Base-by-base conservation (phyloP, 2,797 vertebrate species). In the Epinephelus malabaricus region DNA sequence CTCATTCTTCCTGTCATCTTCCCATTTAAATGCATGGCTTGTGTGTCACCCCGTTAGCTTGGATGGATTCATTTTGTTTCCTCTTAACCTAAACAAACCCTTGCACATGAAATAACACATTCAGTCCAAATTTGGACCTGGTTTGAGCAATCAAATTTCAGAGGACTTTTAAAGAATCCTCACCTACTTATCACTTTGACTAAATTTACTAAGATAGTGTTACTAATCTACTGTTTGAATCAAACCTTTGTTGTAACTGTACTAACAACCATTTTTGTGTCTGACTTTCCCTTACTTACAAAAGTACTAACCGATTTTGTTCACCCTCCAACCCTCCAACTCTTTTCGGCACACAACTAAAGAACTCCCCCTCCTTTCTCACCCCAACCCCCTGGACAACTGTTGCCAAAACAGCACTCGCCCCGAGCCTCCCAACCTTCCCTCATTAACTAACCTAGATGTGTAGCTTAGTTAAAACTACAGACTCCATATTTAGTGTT, bases 261-360 rank as follows among this genome's bases (percentile, higher is more conserved):
- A 96, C 96, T 96, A 96, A 96, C 96, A 96, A 96, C 95, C 96
- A 96, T 96, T 96, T 96, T 96, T 96, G 95, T 96, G 96, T 96
- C 96, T 96, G 96, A 95, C 94, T 96, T 88, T 91, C 94, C 95
- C 94, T 94, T 94, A 94, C 95, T 95, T 93, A 96, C 95, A 95
- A 95, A 95, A 95, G 72, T 96, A 96, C 95, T 96, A 96, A 96
- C 96, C 84, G 86, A 92, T 90, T 94, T 80, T 88, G 92, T 92
- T 95, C 92, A 94, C 93, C 92, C 88, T 90, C 84, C 87, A 92
- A 93, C 90, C 92, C 89, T 85, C 88, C 87, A 87, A 91, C 86
- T 78, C 67, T 89, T 77, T 85, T 76, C 18, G 79, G 72, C 74
- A 70, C 64, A 78, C 65, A 69, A 74, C 69, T 66, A 69, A 58